Base-by-base conservation (phyloP, 1,140 invertebrate genomes). In the Diplogasteroides magnus region DNA sequence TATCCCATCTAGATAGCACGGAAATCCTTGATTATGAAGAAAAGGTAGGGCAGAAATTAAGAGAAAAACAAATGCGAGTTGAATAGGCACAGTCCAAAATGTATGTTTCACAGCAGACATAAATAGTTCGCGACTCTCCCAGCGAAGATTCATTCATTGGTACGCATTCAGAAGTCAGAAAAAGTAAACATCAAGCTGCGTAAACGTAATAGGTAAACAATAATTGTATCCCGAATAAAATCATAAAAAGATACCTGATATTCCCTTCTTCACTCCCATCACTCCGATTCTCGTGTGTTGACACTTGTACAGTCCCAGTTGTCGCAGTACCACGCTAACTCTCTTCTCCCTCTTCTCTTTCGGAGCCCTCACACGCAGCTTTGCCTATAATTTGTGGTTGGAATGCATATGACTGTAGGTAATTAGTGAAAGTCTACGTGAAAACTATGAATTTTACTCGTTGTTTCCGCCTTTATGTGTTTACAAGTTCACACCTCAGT, bases 271-370 rank as follows among this genome's bases (percentile, higher is more conserved):
- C 11, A 77, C 70, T 58, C 78, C 77, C 13, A 68, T 66, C 11
- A 76, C 62, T 19, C 81, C 81, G 64, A 83, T 83, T 55, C 68
- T 37, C 1, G 81, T 74, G 68, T 83, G 48, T 27, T 68, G 69
- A 67, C 81, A 83, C 60, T 84, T 83, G 13, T 28, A 48, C 14
- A 83, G 71, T 15, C 80, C 82, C 26, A 83, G 85, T 55, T 82
- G 76, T 15, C 66, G 29, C 2, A 83, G 74, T 1, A 81, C 74
- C 68, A 78, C 27, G 15, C n/a, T 23, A 1, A 76, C 31, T 29
- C 71, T 31, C 15, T 63, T 31, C 15, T 71, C 61, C 25, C 67
- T 62, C 3, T 66, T 65, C n/a, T 72, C 31, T 15, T 26, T 11
- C 2, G 64, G 28, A 28, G 23, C 62, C 58, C 58, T 6, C 25